Conservation (phyloP, 2,113 vertebrate genomes). For the Pseudonaja textilis region DNA sequence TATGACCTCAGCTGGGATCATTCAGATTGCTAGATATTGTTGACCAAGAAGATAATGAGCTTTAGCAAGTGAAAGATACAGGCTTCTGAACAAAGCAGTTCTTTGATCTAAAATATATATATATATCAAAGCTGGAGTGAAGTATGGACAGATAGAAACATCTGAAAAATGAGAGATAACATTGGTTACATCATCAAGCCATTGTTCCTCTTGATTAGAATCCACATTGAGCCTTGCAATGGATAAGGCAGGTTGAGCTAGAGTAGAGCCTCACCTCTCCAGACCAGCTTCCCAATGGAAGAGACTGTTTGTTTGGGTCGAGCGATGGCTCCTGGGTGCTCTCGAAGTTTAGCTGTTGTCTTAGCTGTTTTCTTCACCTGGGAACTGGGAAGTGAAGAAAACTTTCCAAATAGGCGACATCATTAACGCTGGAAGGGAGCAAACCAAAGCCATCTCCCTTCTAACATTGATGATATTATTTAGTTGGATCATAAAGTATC, state of each 20-base stretch:
- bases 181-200: neutral
- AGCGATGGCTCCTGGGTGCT: too few relatives aligned
- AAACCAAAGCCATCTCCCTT: too few relatives aligned
- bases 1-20: neutral
- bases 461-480: too few relatives aligned
- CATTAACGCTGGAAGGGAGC: too few relatives aligned
- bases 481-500: too few relatives aligned
- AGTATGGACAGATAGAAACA: neutral
- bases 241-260: neutral
- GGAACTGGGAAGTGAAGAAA: too few relatives aligned
- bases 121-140: neutral
- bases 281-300: neutral
- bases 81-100: neutral
- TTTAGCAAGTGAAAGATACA: neutral
- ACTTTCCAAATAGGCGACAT: too few relatives aligned
- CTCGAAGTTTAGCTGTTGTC: too few relatives aligned
- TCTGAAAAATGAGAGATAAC: neutral
- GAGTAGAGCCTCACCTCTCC: neutral
- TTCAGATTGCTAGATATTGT: neutral
- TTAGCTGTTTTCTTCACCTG: too few relatives aligned
- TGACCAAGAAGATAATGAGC: neutral
- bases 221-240: neutral
- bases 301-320: too few relatives aligned
- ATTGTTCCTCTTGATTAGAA: neutral
- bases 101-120: neutral